Percentiles rank a stretch among this genome's conserved stretches.
phyloP scores from a whole-genome alignment of 53 echinoderm and acorn worm species.

The Astropecten irregularis region DNA sequence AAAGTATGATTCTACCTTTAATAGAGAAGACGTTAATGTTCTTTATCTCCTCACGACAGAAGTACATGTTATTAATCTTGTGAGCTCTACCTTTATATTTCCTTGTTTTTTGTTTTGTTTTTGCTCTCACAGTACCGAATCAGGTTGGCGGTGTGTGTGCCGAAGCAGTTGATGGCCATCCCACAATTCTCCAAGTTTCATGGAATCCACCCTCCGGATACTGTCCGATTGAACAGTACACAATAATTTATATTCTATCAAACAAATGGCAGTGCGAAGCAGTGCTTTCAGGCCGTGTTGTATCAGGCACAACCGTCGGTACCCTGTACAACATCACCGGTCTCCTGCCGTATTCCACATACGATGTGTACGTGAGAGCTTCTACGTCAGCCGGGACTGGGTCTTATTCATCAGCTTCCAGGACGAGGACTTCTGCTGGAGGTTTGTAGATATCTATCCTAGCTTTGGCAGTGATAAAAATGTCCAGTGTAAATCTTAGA shows the following conservation, averaged over 20 bases:
- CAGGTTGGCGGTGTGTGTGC: neutral
- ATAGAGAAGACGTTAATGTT: too few species aligned
- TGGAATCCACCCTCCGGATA: conserved; percentile 17
- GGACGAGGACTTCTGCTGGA: too few species aligned
- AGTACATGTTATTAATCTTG: neutral
- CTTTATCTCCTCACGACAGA: too few species aligned
- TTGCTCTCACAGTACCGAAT: conserved; percentile 23
- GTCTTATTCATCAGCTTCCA: too few species aligned
- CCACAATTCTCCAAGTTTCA: neutral
- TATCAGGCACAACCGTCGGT: neutral
- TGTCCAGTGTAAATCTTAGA: too few species aligned
- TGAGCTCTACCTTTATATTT: neutral
- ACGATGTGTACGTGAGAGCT: conserved; percentile 16
- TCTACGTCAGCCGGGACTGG: conserved; percentile 28
- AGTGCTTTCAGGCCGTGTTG: neutral
- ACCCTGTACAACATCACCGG: conserved; percentile 6
- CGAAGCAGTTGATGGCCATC: neutral
- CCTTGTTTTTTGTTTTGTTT: too few species aligned
- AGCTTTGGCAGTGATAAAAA: too few species aligned
- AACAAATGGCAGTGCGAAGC: neutral
- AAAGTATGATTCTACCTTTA: too few species aligned
- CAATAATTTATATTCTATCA: neutral
- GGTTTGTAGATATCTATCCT: neutral
- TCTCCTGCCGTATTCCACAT: conserved; percentile 47
- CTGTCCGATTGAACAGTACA: conserved; percentile 36